phyloP scores from a whole-genome alignment of 2,888 invertebrate species.

The Sarcophaga variegata region DNA sequence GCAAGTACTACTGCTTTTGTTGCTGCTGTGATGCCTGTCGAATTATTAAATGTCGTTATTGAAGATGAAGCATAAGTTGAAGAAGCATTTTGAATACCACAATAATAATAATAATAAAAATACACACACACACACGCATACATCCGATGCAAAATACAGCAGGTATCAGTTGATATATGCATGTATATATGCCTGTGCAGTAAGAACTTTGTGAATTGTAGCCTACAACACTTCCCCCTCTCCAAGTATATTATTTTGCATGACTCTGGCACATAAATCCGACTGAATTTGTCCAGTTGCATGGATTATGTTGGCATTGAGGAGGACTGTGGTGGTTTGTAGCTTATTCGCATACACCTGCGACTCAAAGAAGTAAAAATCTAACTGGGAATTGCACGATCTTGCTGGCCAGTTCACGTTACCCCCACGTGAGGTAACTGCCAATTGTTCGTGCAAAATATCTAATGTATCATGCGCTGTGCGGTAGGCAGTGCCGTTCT shows the following conservation, averaged over 20 bases:
- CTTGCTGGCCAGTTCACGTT: too few species aligned
- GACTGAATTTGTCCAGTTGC: too few species aligned
- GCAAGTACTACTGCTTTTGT: neutral
- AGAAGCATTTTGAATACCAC: constrained; percentile 41
- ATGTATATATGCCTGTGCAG: neutral
- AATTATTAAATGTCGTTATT: constrained; percentile 57
- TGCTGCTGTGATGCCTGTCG: constrained; percentile 42
- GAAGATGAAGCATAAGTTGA: constrained; percentile 24
- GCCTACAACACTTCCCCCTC: constrained; percentile 12
- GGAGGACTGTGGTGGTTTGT: too few species aligned
- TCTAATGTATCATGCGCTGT: too few species aligned
- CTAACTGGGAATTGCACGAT: neutral
- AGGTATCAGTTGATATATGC: neutral
- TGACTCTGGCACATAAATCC: too few species aligned
- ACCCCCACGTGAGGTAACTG: too few species aligned
- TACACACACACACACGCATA: neutral
- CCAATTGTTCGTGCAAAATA: too few species aligned
- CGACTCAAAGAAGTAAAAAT: neutral
- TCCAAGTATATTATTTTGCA: neutral
- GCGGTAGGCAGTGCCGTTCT: too few species aligned
- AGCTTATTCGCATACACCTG: too few species aligned
- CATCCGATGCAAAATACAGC: neutral
- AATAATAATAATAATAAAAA: constrained; percentile 14
- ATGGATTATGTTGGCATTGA: too few species aligned
- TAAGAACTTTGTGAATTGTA: neutral